Evolutionary conservation across 2,888 invertebrate genomes (phyloP), one percentile per base, ranked within the genome.

Genomic region (Ceramica pisi): DNA sequence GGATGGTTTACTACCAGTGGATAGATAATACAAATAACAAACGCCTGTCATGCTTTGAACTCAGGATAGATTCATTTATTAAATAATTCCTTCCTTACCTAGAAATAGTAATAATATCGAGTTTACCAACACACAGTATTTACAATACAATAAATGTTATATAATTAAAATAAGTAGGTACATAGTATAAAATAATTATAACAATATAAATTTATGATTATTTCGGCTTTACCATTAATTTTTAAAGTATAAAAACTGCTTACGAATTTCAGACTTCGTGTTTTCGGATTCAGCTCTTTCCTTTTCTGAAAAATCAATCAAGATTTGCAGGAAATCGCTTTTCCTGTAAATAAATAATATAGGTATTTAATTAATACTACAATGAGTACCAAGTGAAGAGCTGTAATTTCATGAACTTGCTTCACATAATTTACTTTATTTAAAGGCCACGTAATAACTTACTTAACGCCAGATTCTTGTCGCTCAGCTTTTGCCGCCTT

Each of bases 281-380:
- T 85, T 79, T 69, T 86, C 87, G 4, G 82, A 61, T 23, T 92
- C 91, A 21, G 76, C 78, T 70, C 87, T 89, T 85, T 95, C 96
- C 81, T 91, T 93, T 21, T 92, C 90, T 4, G 95, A 92, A 23
- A 95, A 94, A 77, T 96, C 96, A 51, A 96, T 87, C 50, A 96
- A 88, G 38, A 96, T 87, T 87, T 96, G 96, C 38, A 96, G 87
- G 64, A 96, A 96, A 78, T 96, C 96, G 73, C 89, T 94, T 75
- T 93, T 90, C 67, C 95, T 96, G 88, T 31, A 91, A 93, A 76
- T 0, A 71, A 4, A 60, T 14, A 64, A 64, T 71, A 78, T 62
- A 56, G 23, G 61, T 63, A 72, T 67, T 21, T 8, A n/a, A 35
- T 21, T 10, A 31, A 9, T 48, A 4, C 1, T 41, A 12, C 12